Evolutionary conservation across 2,797 vertebrate genomes (phyloP).

Genomic region (Cyprinodon diabolis): DNA sequence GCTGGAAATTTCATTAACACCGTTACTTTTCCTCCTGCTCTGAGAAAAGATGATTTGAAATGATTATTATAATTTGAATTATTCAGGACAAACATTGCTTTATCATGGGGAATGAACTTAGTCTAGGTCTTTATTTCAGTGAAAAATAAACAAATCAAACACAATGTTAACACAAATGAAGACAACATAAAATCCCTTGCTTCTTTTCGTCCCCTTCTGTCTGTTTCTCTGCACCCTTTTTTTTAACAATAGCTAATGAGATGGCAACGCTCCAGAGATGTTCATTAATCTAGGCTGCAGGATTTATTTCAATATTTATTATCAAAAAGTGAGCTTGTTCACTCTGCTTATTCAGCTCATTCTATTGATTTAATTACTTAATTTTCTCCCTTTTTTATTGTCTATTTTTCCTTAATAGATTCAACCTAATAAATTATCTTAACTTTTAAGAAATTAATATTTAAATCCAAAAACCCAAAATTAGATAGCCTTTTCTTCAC

Average conservation of each 20-base stretch:
- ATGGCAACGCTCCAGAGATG: conserved; percentile 44
- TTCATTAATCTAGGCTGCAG: conserved; percentile 35
- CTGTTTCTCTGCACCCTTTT: conserved; percentile 6
- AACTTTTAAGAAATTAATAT: too few species aligned
- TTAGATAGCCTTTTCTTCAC: too few species aligned
- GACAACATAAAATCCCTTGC: neutral
- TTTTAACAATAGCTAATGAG: conserved; percentile 33
- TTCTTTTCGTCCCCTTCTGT: conserved; percentile 7
- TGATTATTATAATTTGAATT: too few species aligned
- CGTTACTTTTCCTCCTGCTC: neutral
- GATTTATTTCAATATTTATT: conserved; percentile 18
- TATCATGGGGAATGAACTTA: neutral
- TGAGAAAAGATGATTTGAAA: neutral
- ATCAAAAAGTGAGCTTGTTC: conserved; percentile 2
- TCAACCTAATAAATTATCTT: neutral
- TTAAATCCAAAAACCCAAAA: too few species aligned
- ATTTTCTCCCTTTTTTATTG: neutral
- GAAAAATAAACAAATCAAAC: neutral
- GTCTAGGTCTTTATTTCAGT: neutral
- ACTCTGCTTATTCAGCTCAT: neutral
- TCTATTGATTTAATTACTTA: neutral
- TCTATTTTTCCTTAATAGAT: neutral
- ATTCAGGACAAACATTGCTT: neutral
- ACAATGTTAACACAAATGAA: neutral
- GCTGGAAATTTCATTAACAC: neutral